Evolutionary conservation across 2,113 vertebrate species (phyloP), one percentile per base, ranked within the genome.

Genomic region (Pterocles orientalis): DNA sequence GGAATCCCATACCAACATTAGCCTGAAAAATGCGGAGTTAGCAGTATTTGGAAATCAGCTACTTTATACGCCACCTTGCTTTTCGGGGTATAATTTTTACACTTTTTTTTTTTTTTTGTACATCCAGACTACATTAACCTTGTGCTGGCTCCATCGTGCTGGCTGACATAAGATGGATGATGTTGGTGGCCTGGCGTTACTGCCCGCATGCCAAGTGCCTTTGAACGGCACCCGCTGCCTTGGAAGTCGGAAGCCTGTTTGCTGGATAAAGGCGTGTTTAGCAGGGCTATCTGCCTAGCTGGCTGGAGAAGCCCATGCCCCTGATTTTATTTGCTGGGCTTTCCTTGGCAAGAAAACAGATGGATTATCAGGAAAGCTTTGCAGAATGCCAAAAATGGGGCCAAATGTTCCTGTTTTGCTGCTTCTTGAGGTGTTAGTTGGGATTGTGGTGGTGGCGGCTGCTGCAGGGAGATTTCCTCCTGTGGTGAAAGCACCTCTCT

Each of bases 401-500:
- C 64, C 53, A 60, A 85, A 28, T 83, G 23, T 84, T 90, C 18
- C 41, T 66, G 3, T 45, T 90, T 76, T 58, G 10, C 12, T 41
- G 51, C 12, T 57, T 68, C 61, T 72, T 66, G 77, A 80, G 51
- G 14, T 65, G 65, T 41, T 82, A 12, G 11, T 50, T 81, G 64
- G 43, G n/a, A 53, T 69, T 76, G 31, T 36, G 5, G 1, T 18
- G 53, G 50, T 2, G 1, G 58, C 39, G 23, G 4, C 65, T 91
- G 50, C 58, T 82, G 34, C 24, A 57, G 48, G 36, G 41, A 68
- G 36, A 33, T 77, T 64, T 83, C 41, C 39, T 95, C 36, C 64
- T 0, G 2, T 0, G 0, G 23, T 12, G 8, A 64, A 86, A 88
- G 39, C 45, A 33, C 2, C 12, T 83, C 1, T 4, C 41, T 58